phyloP scores from a whole-genome alignment of 1,140 invertebrate species.

The Drosophila santomea region DNA sequence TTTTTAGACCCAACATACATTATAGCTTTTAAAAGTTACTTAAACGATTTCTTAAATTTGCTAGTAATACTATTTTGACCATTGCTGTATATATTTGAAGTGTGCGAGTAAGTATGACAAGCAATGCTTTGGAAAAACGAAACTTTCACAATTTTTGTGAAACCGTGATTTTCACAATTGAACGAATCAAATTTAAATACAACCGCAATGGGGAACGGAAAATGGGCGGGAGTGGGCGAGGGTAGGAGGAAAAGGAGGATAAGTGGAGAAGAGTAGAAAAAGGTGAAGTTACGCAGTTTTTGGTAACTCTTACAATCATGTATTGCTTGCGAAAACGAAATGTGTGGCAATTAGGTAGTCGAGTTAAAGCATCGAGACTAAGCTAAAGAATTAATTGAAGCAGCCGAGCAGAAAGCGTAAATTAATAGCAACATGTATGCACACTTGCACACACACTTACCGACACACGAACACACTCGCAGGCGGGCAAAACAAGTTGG shows the following conservation, averaged over 20 bases:
- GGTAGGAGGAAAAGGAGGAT: background rate
- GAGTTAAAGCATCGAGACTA: constrained; percentile 47
- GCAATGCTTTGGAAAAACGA: constrained; percentile 42
- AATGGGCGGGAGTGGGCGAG: background rate
- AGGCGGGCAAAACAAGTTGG: constrained; percentile 58
- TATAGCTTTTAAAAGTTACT: too few relatives aligned
- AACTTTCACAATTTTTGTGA: constrained; percentile 72
- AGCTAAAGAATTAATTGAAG: constrained; percentile 79
- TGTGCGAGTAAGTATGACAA: constrained; percentile 16
- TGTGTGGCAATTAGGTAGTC: constrained; percentile 62
- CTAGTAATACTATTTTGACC: background rate
- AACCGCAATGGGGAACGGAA: constrained; percentile 6
- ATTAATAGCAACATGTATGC: constrained; percentile 58
- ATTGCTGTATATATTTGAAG: background rate
- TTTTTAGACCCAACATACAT: too few relatives aligned
- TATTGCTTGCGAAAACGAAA: constrained; percentile 43
- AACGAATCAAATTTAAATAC: constrained; percentile 64
- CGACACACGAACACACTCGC: background rate
- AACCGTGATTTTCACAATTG: constrained; percentile 64
- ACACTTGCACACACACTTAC: constrained; percentile 7
- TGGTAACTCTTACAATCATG: background rate
- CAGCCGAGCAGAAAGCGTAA: constrained; percentile 79
- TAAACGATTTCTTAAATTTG: background rate
- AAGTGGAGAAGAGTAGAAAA: background rate
- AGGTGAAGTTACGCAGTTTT: background rate